phyloP scores from a whole-genome alignment of 2,888 invertebrate species.

The Neoitamus cyanurus region DNA sequence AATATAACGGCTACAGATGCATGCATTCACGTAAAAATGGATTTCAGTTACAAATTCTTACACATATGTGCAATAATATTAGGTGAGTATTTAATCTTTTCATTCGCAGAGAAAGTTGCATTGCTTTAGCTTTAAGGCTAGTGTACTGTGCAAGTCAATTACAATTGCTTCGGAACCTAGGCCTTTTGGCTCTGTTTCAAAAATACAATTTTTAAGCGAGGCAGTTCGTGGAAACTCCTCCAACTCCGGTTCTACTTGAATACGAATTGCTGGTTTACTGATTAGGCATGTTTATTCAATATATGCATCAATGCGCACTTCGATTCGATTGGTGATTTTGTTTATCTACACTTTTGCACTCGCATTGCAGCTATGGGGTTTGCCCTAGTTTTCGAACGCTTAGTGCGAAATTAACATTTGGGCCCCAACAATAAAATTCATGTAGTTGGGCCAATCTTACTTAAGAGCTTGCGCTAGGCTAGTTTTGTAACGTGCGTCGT shows the following conservation, averaged over 20 bases:
- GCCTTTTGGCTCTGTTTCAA: background rate
- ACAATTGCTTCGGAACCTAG: background rate
- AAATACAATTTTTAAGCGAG: background rate
- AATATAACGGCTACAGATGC: conserved; percentile 8
- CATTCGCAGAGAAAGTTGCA: background rate
- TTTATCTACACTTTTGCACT: background rate
- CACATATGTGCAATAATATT: conserved; percentile 64
- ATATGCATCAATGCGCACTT: background rate
- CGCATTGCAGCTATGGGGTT: background rate
- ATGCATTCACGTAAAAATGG: conserved; percentile 55
- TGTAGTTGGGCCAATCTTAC: background rate
- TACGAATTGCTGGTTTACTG: background rate
- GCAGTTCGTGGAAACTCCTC: background rate
- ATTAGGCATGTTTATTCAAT: background rate
- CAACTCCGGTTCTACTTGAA: background rate
- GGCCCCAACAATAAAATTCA: background rate
- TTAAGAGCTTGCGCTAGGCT: background rate
- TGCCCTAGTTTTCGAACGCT: background rate
- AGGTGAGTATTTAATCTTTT: conserved; percentile 57
- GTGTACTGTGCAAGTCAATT: background rate
- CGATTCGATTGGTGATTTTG: background rate
- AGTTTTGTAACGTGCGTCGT: background rate
- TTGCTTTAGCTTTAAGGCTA: background rate
- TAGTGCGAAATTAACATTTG: background rate
- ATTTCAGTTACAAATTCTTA: conserved; percentile 64